Evolutionary conservation across 2,888 invertebrate genomes (phyloP).

Genomic region (Platerodrilus igneus): DNA sequence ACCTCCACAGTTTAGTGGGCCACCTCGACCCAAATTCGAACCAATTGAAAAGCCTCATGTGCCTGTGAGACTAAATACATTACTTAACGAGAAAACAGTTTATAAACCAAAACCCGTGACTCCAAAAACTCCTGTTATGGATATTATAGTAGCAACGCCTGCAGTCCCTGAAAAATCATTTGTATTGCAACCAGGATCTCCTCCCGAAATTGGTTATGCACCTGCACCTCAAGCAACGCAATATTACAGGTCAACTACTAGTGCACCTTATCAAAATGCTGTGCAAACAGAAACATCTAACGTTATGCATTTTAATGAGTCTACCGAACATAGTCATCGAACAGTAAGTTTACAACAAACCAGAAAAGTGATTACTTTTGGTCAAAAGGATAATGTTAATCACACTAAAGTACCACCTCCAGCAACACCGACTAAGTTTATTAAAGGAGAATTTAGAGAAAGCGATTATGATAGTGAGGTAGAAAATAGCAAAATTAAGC

Average conservation of each 20-base stretch:
- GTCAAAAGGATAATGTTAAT: constrained; percentile 41
- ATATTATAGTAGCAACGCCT: constrained; percentile 41
- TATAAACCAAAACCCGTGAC: constrained; percentile 54
- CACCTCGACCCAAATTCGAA: constrained; percentile 55
- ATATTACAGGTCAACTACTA: constrained; percentile 55
- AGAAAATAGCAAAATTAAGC: constrained; percentile 56
- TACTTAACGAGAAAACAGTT: constrained; percentile 45
- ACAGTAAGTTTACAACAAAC: constrained; percentile 67
- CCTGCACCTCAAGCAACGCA: constrained; percentile 51
- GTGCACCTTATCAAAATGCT: constrained; percentile 56
- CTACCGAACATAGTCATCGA: constrained; percentile 60
- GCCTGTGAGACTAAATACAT: constrained; percentile 39
- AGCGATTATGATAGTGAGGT: constrained; percentile 69
- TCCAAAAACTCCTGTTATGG: constrained; percentile 41
- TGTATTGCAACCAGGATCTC: constrained; percentile 54
- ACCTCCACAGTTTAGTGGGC: constrained; percentile 47
- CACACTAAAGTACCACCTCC: constrained; percentile 49
- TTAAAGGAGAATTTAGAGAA: constrained; percentile 61
- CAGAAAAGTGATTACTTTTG: constrained; percentile 63
- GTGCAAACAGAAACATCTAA: constrained; percentile 65
- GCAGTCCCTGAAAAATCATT: constrained; percentile 37
- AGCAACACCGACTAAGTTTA: constrained; percentile 61
- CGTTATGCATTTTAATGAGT: constrained; percentile 66
- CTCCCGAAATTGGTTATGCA: constrained; percentile 56
- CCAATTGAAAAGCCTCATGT: constrained; percentile 51